phyloP scores from a whole-genome alignment of 1,140 invertebrate genomes.

The Melanaphis sacchari region DNA sequence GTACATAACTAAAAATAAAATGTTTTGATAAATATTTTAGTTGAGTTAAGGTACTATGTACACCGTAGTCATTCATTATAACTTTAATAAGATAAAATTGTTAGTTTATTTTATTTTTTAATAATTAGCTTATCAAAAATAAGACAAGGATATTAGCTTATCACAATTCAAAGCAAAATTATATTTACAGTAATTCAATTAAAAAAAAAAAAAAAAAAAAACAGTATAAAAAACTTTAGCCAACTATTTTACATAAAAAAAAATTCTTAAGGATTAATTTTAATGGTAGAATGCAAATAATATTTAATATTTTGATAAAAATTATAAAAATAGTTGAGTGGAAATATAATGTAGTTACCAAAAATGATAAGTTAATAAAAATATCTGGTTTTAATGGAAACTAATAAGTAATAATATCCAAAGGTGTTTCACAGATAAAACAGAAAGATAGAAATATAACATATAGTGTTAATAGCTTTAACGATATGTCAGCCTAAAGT shows the following conservation, averaged over 20 bases:
- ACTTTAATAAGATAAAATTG: no score
- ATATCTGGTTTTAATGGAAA: neutral
- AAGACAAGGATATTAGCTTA: no score
- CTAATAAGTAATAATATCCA: neutral
- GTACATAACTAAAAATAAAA: neutral
- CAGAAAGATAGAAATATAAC: neutral
- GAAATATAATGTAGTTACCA: neutral
- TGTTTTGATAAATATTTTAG: neutral
- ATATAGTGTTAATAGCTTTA: neutral
- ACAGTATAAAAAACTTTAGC: no score
- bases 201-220: no score
- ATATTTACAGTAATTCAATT: no score
- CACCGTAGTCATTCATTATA: no score
- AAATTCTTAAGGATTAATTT: neutral
- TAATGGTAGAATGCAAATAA: neutral
- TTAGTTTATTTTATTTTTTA: no score
- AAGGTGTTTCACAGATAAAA: neutral
- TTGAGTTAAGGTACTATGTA: no score
- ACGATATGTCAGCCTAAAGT: conserved; percentile 12
- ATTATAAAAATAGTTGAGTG: neutral
- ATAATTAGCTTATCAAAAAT: no score
- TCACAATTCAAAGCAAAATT: no score
- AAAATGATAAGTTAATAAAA: neutral
- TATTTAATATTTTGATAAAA: neutral
- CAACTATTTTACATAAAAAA: no score